Evolutionary conservation across 2,797 vertebrate genomes (phyloP).

Genomic region (Acipenser ruthenus): DNA sequence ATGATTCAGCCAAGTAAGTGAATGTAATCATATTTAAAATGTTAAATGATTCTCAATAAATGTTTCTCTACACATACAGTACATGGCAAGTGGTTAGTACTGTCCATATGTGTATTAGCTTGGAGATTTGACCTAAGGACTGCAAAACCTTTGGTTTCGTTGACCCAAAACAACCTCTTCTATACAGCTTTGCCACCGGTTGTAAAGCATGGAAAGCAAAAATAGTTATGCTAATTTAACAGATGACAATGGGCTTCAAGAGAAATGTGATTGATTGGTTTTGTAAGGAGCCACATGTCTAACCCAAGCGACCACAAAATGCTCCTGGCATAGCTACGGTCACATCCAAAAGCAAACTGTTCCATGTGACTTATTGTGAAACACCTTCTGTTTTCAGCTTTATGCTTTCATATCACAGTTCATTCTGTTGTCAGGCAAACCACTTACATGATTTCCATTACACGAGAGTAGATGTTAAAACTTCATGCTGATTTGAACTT

Average conservation of each 20-base stretch:
- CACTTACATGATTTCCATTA: too few species aligned
- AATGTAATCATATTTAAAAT: slow-evolving; percentile 51
- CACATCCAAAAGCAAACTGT: background rate
- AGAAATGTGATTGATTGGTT: background rate
- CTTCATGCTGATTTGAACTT: too few species aligned
- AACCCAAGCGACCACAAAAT: background rate
- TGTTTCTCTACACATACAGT: background rate
- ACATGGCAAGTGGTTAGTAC: too few species aligned
- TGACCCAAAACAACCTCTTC: too few species aligned
- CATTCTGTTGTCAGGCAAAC: too few species aligned
- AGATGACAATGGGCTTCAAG: background rate
- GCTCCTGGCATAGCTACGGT: background rate
- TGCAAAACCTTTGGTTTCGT: slow-evolving; percentile 5
- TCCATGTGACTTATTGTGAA: background rate
- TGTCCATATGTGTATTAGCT: background rate
- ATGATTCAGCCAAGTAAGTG: slow-evolving; percentile 45
- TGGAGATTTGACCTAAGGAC: slow-evolving; percentile 16
- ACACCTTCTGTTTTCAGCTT: too few species aligned
- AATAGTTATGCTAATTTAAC: background rate
- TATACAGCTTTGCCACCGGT: slow-evolving; percentile 10
- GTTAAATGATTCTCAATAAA: background rate
- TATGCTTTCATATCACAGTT: too few species aligned
- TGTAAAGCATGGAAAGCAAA: background rate
- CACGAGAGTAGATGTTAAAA: too few species aligned
- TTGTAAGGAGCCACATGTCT: background rate